These are phyloP conservation scores for Heliconius hortense DNA, from an alignment of 2,888 invertebrate species.

Conservation along the genomic window DNA sequence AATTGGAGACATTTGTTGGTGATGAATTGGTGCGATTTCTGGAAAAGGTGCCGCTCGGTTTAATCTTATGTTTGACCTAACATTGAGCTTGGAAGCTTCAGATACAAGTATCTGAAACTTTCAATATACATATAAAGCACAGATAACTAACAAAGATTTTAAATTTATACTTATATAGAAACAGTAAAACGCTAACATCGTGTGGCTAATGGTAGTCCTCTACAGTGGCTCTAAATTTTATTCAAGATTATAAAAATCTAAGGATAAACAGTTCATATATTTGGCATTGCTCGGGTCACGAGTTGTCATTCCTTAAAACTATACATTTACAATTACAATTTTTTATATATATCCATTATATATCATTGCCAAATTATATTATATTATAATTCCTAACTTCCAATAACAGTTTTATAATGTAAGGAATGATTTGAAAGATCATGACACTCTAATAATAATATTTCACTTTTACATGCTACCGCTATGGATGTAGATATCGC, in stretches of 20 bases:
- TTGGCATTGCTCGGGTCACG: constrained; percentile 34
- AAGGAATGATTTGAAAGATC: constrained; percentile 23
- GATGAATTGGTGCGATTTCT: constrained; percentile 79
- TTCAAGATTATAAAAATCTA: constrained; percentile 35
- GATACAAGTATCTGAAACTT: constrained; percentile 35
- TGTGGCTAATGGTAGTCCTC: constrained; percentile 36
- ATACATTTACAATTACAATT: constrained; percentile 29
- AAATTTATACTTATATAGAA: constrained; percentile 25
- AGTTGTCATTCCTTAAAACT: constrained; percentile 28
- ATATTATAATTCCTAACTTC: constrained; percentile 19
- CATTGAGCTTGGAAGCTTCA: constrained; percentile 44
- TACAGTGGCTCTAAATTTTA: constrained; percentile 39
- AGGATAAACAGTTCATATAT: constrained; percentile 29
- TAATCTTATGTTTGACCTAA: constrained; percentile 42
- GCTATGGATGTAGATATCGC: constrained; percentile 37
- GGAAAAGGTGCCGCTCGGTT: constrained; percentile 55
- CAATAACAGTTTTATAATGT: constrained; percentile 27
- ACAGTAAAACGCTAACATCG: constrained; percentile 36
- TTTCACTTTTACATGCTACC: constrained; percentile 41
- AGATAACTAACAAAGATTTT: constrained; percentile 47
- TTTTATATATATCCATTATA: constrained; percentile 21
- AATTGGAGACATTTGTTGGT: constrained; percentile 80
- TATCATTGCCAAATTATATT: constrained; percentile 22
- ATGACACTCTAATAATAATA: constrained; percentile 21
- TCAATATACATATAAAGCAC: constrained; percentile 43